Evolutionary conservation across 2,888 invertebrate species (phyloP).

Genomic region (Lypha dubia): DNA sequence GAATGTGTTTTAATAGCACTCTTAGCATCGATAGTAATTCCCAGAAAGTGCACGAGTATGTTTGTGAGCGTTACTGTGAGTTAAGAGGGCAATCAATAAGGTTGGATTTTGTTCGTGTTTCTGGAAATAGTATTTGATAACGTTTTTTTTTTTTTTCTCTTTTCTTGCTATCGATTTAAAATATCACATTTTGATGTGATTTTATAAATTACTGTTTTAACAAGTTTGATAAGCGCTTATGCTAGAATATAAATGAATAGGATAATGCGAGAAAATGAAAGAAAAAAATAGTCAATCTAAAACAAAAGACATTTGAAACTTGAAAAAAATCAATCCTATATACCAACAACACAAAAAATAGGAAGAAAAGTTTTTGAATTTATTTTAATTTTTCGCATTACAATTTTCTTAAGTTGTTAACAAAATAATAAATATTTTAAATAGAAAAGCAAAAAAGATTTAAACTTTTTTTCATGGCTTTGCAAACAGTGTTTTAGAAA

Average conservation of each 20-base stretch:
- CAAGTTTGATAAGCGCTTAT: slow-evolving; percentile 40
- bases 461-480: not conserved
- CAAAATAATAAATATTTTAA: not conserved
- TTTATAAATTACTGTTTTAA: slow-evolving; percentile 40
- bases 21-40: slow-evolving; percentile 11
- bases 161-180: slow-evolving; percentile 24
- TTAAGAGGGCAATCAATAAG: slow-evolving; percentile 37
- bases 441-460: not conserved
- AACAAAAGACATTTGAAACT: slow-evolving; percentile 12
- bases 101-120: slow-evolving; percentile 30
- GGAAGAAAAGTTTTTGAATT: not conserved
- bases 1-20: slow-evolving; percentile 28
- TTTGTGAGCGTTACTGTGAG: not conserved
- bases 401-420: not conserved
- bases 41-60: not conserved
- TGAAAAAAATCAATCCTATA: not conserved
- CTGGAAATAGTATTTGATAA: not conserved
- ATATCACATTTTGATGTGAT: slow-evolving; percentile 37
- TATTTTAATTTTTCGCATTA: not conserved
- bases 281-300: not conserved
- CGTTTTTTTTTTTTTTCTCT: slow-evolving; percentile 10
- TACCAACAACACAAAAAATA: not conserved
- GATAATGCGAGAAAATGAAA: not conserved
- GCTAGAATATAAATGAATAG: not conserved
- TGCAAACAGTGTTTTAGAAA: not conserved